Evolutionary conservation across 2,113 vertebrate species (phyloP).

Genomic region (Felis catus): DNA sequence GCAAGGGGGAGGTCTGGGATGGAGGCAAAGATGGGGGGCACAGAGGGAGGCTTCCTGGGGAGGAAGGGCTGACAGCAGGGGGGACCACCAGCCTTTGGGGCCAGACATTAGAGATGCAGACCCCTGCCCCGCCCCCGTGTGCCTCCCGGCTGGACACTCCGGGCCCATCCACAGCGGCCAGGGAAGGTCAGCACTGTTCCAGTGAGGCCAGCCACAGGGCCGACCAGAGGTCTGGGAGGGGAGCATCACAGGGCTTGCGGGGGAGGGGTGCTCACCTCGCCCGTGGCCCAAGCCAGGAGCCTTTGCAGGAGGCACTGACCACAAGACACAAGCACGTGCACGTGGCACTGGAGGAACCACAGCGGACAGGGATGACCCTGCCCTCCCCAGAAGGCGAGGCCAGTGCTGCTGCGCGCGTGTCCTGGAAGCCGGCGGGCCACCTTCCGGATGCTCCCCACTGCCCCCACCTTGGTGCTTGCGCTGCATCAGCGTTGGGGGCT

Average conservation of each 20-base stretch:
- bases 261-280: rapidly evolving
- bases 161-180: not conserved
- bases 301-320: not conserved
- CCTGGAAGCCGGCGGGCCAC: not conserved
- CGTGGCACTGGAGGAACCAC: no score
- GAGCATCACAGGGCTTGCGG: not conserved
- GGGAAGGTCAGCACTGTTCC: not conserved
- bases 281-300: not conserved
- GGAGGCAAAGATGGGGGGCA: rapidly evolving
- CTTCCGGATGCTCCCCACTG: not conserved
- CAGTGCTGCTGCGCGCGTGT: rapidly evolving
- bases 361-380: not conserved
- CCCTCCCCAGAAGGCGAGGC: not conserved
- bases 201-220: rapidly evolving
- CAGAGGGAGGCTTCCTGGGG: no score
- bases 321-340: not conserved
- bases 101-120: not conserved
- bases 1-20: not conserved
- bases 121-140: not conserved
- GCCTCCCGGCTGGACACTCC: not conserved
- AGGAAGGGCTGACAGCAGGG: not conserved
- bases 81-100: not conserved
- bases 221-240: not conserved
- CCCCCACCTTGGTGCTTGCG: rapidly evolving
- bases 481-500: not conserved